Conservation (phyloP, 2,797 vertebrate genomes). For the Scolopax rusticola region DNA sequence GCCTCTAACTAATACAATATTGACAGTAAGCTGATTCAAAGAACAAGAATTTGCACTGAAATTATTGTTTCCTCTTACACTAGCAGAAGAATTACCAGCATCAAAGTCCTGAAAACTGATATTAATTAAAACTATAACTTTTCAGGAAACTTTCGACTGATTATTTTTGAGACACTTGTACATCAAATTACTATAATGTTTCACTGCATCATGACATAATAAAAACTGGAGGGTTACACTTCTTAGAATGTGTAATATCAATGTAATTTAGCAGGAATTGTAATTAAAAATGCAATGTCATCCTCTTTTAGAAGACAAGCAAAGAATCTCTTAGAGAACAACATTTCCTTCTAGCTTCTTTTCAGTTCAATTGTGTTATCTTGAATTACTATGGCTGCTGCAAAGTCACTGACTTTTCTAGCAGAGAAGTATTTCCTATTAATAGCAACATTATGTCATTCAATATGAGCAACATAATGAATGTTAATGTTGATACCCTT, state of each 20-base stretch:
- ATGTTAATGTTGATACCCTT: neutral
- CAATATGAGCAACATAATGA: neutral
- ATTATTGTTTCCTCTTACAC: neutral
- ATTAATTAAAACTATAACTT: slow-evolving; percentile 14
- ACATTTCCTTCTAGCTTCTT: neutral
- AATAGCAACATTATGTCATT: neutral
- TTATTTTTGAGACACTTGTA: neutral
- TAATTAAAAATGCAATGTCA: neutral
- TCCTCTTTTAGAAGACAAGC: neutral
- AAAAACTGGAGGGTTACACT: neutral
- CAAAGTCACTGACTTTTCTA: neutral
- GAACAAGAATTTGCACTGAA: slow-evolving; percentile 29
- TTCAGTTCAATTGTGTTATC: neutral
- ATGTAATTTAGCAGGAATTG: neutral
- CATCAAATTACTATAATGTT: neutral
- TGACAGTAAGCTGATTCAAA: slow-evolving; percentile 26
- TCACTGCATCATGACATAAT: neutral
- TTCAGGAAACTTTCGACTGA: neutral
- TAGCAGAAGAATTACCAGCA: neutral
- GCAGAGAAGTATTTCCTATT: neutral
- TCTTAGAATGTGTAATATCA: neutral
- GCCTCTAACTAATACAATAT: slow-evolving; percentile 44
- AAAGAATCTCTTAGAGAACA: neutral
- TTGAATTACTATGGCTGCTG: neutral
- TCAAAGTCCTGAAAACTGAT: neutral